phyloP scores from a whole-genome alignment of 2,888 invertebrate genomes.

The Caenorhabditis becei region DNA sequence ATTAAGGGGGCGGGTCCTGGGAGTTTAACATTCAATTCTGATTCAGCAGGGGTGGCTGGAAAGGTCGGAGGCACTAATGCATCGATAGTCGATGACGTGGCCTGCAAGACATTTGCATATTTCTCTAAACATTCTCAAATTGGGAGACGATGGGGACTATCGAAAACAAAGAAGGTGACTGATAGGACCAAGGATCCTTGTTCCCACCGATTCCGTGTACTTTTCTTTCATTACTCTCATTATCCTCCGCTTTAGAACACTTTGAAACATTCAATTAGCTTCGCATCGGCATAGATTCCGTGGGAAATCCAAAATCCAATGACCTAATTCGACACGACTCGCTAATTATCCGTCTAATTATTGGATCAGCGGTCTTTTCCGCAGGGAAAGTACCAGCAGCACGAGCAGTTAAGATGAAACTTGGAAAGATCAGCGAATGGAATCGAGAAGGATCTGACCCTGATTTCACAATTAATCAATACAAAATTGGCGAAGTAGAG shows the following conservation, averaged over 20 bases:
- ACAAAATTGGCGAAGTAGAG: conserved; percentile 19
- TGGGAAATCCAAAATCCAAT: conserved; percentile 44
- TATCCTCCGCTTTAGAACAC: conserved; percentile 13
- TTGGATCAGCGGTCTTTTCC: conserved; percentile 44
- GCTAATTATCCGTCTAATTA: conserved; percentile 54
- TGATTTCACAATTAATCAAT: conserved; percentile 24
- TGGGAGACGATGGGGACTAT: conserved; percentile 6
- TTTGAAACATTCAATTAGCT: conserved; percentile 27
- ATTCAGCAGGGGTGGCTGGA: conserved; percentile 26
- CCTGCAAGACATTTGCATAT: conserved; percentile 11
- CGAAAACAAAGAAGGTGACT: not conserved
- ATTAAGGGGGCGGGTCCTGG: conserved; percentile 4
- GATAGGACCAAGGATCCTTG: not conserved
- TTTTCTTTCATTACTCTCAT: conserved; percentile 1
- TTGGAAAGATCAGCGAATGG: not conserved
- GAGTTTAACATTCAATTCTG: conserved; percentile 58
- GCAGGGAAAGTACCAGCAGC: not conserved
- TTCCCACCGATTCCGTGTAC: not conserved
- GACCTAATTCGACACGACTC: conserved; percentile 42
- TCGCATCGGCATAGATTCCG: conserved; percentile 16
- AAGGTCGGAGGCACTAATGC: conserved; percentile 10
- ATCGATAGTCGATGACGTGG: conserved; percentile 9
- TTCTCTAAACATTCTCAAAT: conserved; percentile 13
- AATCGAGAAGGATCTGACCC: conserved; percentile 4
- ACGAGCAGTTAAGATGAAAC: not conserved